Percentiles rank a stretch among this genome's conserved stretches.
Conservation (phyloP, 2,797 vertebrate species). For the Avahi laniger region DNA sequence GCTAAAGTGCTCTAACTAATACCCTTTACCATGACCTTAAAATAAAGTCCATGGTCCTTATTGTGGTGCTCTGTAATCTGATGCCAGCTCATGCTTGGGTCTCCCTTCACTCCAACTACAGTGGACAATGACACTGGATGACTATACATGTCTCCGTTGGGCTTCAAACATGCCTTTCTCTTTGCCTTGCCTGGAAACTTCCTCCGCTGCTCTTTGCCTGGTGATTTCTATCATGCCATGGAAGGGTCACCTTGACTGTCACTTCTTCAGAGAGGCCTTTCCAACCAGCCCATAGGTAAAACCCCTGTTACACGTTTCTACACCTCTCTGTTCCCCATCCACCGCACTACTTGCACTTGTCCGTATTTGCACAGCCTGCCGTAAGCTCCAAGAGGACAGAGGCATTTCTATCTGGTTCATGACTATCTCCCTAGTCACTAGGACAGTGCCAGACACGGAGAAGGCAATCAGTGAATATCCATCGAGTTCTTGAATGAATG, state of each 20-base stretch:
- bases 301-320: too few relatives aligned
- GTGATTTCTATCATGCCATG: background rate
- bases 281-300: background rate
- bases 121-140: background rate
- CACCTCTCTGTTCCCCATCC: background rate
- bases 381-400: background rate
- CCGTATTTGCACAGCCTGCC: background rate
- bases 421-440: background rate
- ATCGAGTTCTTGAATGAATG: background rate
- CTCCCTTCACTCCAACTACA: background rate
- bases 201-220: background rate
- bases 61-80: background rate
- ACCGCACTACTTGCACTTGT: background rate
- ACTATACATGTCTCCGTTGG: background rate
- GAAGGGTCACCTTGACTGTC: background rate
- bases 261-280: background rate
- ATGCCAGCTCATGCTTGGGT: background rate
- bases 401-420: background rate
- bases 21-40: background rate
- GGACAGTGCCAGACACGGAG: background rate
- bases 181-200: background rate
- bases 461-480: background rate
- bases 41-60: background rate
- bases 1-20: background rate
- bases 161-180: background rate